Conservation (phyloP, 2,888 invertebrate species). For the Adelognathus sp. region DNA sequence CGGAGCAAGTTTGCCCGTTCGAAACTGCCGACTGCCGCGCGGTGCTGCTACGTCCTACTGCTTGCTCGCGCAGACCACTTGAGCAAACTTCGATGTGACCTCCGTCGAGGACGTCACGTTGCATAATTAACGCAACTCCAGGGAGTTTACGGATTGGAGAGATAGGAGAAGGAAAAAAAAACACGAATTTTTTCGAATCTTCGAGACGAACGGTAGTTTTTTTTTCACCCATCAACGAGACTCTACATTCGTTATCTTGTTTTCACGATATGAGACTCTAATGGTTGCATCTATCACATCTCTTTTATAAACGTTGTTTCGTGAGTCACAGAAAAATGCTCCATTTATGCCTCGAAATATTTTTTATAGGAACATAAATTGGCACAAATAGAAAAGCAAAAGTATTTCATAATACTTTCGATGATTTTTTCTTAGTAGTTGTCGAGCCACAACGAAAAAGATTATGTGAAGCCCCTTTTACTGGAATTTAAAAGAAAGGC, state of each 20-base stretch:
- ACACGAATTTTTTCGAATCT: background rate
- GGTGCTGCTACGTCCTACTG: background rate
- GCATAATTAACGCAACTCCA: background rate
- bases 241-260: too few species aligned
- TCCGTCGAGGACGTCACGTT: background rate
- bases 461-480: too few species aligned
- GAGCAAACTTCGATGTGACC: background rate
- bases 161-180: background rate
- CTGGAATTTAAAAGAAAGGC: too few species aligned
- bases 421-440: too few species aligned
- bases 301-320: too few species aligned
- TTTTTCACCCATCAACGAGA: too few species aligned
- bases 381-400: too few species aligned
- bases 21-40: background rate
- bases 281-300: too few species aligned
- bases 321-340: background rate
- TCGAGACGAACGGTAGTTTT: background rate
- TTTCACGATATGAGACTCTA: background rate
- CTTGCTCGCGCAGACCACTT: background rate
- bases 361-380: too few species aligned
- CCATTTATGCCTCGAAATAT: background rate
- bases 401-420: too few species aligned
- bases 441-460: too few species aligned
- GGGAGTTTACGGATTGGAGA: background rate
- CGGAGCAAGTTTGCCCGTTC: slow-evolving; percentile 1